Conservation (phyloP, 2,113 vertebrate species). For the Dascyllus trimaculatus region DNA sequence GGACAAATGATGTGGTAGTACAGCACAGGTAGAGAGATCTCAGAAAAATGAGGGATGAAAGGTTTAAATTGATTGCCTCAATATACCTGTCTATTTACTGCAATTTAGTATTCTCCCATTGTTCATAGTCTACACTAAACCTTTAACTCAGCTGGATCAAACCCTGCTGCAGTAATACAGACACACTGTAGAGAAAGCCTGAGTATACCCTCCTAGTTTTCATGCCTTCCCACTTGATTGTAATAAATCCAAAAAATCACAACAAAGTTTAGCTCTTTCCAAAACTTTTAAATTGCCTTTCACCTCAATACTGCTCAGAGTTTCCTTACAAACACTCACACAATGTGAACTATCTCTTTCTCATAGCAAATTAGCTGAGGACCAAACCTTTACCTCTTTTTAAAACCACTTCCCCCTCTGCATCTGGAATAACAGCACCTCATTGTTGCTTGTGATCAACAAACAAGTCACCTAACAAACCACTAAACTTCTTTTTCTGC, state of each 20-base stretch:
- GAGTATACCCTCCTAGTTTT: neutral
- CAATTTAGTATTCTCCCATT: neutral
- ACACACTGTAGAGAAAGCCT: neutral
- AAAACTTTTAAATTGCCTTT: neutral
- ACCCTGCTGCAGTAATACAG: neutral
- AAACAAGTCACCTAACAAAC: neutral
- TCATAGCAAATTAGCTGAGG: too few relatives aligned
- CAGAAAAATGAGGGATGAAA: neutral
- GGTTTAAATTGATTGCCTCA: neutral
- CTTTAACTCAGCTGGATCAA: too few relatives aligned
- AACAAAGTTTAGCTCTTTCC: neutral
- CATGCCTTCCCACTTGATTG: too few relatives aligned
- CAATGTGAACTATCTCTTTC: neutral
- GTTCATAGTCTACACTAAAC: neutral
- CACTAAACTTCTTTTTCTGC: too few relatives aligned
- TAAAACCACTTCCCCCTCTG: neutral
- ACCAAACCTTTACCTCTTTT: neutral
- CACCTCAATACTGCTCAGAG: neutral
- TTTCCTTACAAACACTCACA: neutral
- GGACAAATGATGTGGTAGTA: neutral
- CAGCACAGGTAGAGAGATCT: too few relatives aligned
- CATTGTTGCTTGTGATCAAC: neutral
- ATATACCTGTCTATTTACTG: neutral
- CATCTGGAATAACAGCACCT: neutral
- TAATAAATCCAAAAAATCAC: too few relatives aligned